These are phyloP conservation scores for Seriola rivoliana DNA, from an alignment of 2,113 vertebrate genomes.

Conservation along the genomic window DNA sequence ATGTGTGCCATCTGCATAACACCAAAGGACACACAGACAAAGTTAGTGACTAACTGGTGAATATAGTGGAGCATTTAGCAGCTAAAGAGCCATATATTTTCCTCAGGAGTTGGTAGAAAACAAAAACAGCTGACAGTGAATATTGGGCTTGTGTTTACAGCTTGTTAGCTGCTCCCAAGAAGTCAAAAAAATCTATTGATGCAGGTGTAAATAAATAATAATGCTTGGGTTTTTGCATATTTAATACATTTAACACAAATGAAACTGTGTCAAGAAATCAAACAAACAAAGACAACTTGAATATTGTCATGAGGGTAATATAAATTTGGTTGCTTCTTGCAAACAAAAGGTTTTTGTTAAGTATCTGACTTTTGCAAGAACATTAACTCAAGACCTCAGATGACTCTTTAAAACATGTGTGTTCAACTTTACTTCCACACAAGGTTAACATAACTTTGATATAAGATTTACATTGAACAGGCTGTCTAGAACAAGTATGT, in stretches of 20 bases:
- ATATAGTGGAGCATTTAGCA: background rate
- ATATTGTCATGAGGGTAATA: background rate
- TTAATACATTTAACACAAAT: constrained; percentile 5
- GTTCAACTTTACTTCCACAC: background rate
- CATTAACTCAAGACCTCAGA: background rate
- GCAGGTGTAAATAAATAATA: background rate
- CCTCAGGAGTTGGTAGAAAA: background rate
- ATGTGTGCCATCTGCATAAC: too few relatives aligned
- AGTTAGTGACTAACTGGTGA: too few relatives aligned
- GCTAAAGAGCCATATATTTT: background rate
- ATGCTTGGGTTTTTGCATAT: background rate
- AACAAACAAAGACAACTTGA: background rate
- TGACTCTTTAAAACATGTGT: background rate
- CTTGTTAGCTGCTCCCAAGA: background rate
- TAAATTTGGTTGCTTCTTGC: background rate
- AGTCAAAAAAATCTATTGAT: background rate
- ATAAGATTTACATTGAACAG: too few relatives aligned
- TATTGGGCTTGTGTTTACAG: background rate
- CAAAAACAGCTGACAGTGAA: background rate
- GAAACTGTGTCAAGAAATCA: background rate
- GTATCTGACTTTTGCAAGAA: too few relatives aligned
- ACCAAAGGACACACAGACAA: too few relatives aligned
- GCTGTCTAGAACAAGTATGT: background rate
- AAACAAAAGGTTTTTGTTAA: too few relatives aligned
- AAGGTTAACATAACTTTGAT: background rate